Percentiles rank a stretch among this genome's conserved stretches.
These are phyloP conservation scores for Cotesia vestalis DNA, from an alignment of 1,140 invertebrate species.

Conservation along the genomic window DNA sequence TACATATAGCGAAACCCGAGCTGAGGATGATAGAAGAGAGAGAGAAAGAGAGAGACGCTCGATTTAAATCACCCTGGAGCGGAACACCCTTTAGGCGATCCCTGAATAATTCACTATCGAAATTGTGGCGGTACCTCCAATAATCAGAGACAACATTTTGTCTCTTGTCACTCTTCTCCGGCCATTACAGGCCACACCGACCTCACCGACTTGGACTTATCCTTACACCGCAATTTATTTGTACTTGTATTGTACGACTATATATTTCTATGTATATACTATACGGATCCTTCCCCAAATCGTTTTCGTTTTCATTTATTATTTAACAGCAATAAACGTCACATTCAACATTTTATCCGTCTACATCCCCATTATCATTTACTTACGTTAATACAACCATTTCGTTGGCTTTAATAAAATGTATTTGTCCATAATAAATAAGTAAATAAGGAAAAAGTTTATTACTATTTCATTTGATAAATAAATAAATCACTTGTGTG, in stretches of 20 bases:
- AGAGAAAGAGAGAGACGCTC: slow-evolving; percentile 48
- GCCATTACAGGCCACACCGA: neutral
- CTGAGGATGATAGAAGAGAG: slow-evolving; percentile 32
- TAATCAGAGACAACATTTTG: slow-evolving; percentile 36
- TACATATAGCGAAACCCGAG: slow-evolving; percentile 25
- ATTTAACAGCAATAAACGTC: too few relatives aligned
- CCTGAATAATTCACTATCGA: slow-evolving; percentile 57
- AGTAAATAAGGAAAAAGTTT: too few relatives aligned
- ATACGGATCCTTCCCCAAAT: neutral
- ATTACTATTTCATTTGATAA: too few relatives aligned
- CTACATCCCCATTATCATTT: too few relatives aligned
- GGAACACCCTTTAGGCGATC: slow-evolving; percentile 52
- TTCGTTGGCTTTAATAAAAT: too few relatives aligned
- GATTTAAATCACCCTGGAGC: slow-evolving; percentile 57
- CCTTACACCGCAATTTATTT: too few relatives aligned
- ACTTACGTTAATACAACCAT: too few relatives aligned
- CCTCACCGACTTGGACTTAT: too few relatives aligned
- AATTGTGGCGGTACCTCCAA: slow-evolving; percentile 51
- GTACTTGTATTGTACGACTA: neutral
- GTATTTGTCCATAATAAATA: too few relatives aligned
- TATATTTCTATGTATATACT: slow-evolving; percentile 8
- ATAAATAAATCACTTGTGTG: too few relatives aligned
- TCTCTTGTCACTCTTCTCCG: slow-evolving; percentile 21
- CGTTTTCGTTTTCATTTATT: too few relatives aligned
- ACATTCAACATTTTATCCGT: too few relatives aligned